Conservation (phyloP, 1,140 invertebrate genomes). For the Linepithema humile region DNA sequence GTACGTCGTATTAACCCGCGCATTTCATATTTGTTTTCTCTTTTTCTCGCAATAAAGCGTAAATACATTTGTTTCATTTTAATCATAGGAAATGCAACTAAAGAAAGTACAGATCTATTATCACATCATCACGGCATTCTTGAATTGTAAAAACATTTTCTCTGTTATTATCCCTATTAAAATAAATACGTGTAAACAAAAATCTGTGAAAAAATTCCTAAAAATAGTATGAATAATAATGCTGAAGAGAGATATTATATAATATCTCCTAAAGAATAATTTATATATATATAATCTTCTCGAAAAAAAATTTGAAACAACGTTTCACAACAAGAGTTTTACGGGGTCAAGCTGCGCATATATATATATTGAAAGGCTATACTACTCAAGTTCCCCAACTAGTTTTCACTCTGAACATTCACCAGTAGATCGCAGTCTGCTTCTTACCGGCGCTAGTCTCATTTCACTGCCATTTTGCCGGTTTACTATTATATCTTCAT, state of each 20-base stretch:
- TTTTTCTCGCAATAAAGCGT: too few species aligned
- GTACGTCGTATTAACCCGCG: neutral
- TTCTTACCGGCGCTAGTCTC: slow-evolving; percentile 60
- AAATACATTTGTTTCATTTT: too few species aligned
- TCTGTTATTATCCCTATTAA: too few species aligned
- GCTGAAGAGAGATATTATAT: too few species aligned
- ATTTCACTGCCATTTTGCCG: slow-evolving; percentile 20
- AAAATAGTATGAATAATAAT: too few species aligned
- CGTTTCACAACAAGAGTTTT: too few species aligned
- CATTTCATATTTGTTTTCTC: neutral
- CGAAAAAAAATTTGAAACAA: neutral
- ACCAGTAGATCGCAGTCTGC: slow-evolving; percentile 65
- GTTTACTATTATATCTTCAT: neutral
- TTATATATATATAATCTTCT: neutral
- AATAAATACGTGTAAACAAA: too few species aligned
- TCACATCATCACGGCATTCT: too few species aligned
- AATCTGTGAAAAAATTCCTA: too few species aligned
- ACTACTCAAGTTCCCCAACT: slow-evolving; percentile 67
- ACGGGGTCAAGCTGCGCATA: slow-evolving; percentile 45
- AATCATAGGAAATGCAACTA: neutral
- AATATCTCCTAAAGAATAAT: too few species aligned
- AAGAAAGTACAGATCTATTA: neutral
- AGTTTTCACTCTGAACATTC: slow-evolving; percentile 80
- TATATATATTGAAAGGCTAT: slow-evolving; percentile 76
- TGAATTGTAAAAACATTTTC: too few species aligned